Evolutionary conservation across 2,888 invertebrate genomes (phyloP), one percentile per base, ranked within the genome.

Genomic region (Brachyptera risi): DNA sequence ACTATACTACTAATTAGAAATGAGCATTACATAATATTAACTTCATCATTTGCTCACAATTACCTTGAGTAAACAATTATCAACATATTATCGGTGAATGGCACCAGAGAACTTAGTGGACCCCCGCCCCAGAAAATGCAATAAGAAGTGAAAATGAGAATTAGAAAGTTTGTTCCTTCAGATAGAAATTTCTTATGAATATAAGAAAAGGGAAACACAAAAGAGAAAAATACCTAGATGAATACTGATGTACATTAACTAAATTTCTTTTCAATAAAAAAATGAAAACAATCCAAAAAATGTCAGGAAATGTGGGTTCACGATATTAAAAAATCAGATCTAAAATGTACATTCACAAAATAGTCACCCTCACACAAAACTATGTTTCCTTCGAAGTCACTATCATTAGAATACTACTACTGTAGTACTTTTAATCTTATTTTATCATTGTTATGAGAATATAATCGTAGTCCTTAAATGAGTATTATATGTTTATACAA

Each of bases 261-360:
- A 11, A 50, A 37, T 37, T 35, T 54, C 37, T 54, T 35, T 54
- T n/a, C n/a, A n/a, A n/a, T n/a, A n/a, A 13, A 54, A 54, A 54
- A 54, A 54, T 11, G 21, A 54, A 37, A 54, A 54, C 54, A 54
- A 54, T 54, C 54, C 54, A 54, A 54, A 51, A 54, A 47, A 47
- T 13, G 23, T 35, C 37, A 17, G 17, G 37, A 54, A 23, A 54
- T 37, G 23, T 19, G n/a, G 23, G 23, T 37, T 37, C 17, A 23
- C 15, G 13, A 54, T 19, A 54, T 15, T 54, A n/a, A 54, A 35
- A 54, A 54, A 54, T 54, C 54, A 54, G 54, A 35, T 54, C 54
- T 54, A 35, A 19, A 44, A 19, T 37, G 17, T 17, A 54, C 54
- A 54, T 54, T 54, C 37, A 54, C 54, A 37, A 54, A 54, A 37